Conservation (phyloP, 2,888 invertebrate genomes). For the Euproctis similis region DNA sequence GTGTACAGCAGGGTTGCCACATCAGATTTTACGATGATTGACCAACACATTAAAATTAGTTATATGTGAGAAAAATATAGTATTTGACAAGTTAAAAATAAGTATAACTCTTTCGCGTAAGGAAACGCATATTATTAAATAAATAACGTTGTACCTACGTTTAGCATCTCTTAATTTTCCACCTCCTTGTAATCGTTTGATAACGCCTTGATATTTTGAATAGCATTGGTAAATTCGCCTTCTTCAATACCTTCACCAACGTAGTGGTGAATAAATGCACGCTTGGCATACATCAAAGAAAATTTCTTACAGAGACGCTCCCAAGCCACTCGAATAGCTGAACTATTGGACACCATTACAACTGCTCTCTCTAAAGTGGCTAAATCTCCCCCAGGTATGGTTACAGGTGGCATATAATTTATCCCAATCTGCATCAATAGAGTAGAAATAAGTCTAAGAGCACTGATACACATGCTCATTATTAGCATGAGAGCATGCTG, state of each 20-base stretch:
- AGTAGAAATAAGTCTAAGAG: too few relatives aligned
- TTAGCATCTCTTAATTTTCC: slow-evolving; percentile 70
- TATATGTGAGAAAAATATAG: too few relatives aligned
- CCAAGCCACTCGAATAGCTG: slow-evolving; percentile 89
- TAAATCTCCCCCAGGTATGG: slow-evolving; percentile 84
- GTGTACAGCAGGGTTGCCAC: too few relatives aligned
- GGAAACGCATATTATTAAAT: too few relatives aligned
- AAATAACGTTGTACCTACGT: too few relatives aligned
- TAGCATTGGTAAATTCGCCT: slow-evolving; percentile 77
- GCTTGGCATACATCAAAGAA: slow-evolving; percentile 86
- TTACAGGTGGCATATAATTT: slow-evolving; percentile 84
- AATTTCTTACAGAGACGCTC: slow-evolving; percentile 85
- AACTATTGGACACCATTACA: slow-evolving; percentile 88
- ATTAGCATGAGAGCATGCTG: too few relatives aligned
- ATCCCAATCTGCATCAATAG: slow-evolving; percentile 81
- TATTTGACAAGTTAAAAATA: too few relatives aligned
- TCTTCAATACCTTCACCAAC: slow-evolving; percentile 84
- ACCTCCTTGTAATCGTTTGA: slow-evolving; percentile 81
- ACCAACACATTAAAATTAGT: too few relatives aligned
- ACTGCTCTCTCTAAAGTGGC: slow-evolving; percentile 85
- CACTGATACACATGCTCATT: too few relatives aligned
- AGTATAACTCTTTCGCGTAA: too few relatives aligned
- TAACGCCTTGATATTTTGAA: slow-evolving; percentile 78
- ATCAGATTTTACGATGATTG: too few relatives aligned
- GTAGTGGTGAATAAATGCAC: slow-evolving; percentile 93